These are phyloP conservation scores for Thunnus thynnus DNA, from an alignment of 2,113 vertebrate genomes.

Conservation along the genomic window DNA sequence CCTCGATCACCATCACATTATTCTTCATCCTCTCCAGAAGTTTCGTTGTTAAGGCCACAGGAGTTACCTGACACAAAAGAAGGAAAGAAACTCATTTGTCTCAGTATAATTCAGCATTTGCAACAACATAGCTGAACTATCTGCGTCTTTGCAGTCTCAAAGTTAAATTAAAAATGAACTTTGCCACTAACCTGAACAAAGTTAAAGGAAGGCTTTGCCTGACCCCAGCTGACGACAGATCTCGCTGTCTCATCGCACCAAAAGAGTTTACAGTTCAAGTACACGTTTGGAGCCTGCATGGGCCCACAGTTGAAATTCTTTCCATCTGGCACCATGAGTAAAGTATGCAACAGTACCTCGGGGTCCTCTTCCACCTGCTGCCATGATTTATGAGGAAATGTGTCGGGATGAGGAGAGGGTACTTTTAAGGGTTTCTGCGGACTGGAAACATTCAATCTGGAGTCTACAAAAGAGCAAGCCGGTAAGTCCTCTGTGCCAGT, in stretches of 20 bases:
- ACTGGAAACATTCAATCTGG: conserved; percentile 36
- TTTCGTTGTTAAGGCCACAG: conserved; percentile 87
- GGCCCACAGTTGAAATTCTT: conserved; percentile 85
- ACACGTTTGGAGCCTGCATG: conserved; percentile 85
- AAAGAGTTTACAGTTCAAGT: conserved; percentile 94
- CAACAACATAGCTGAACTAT: no score
- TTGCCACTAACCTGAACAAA: conserved; percentile 89
- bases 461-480: conserved; percentile 14
- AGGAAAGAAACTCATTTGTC: not conserved
- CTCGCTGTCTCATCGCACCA: conserved; percentile 88
- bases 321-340: conserved; percentile 94
- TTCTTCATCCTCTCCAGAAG: conserved; percentile 93
- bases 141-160: no score
- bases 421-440: not conserved
- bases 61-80: conserved; percentile 87
- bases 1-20: conserved; percentile 95
- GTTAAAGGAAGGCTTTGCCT: conserved; percentile 87
- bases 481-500: conserved; percentile 18
- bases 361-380: conserved; percentile 62
- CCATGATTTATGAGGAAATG: conserved; percentile 16
- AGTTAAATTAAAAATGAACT: not conserved
- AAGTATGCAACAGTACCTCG: conserved; percentile 86
- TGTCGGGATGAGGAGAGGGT: not conserved
- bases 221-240: conserved; percentile 90
- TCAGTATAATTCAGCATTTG: not conserved